Base-by-base conservation (phyloP, 2,888 invertebrate species). In the Zaprionus bogoriensis region DNA sequence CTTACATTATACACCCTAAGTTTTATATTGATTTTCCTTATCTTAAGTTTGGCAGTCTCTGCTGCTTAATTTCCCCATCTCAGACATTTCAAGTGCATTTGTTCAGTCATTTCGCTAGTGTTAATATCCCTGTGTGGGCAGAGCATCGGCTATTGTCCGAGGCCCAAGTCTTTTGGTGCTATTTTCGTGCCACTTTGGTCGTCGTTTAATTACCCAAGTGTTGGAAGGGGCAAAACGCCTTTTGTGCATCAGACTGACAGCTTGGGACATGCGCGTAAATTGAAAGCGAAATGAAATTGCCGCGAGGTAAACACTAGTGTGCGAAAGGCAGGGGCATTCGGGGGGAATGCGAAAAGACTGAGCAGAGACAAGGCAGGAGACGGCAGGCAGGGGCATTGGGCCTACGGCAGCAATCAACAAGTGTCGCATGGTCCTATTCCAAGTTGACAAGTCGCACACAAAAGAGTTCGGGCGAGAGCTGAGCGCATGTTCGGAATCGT, bases 241-340 rank as follows among this genome's bases (percentile, higher is more conserved):
- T 64, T 36, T 61, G 52, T 63, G 28, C 53, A 45, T 45, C 39
- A 45, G 67, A 52, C 45, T 57, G 57, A 57, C 63, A 52, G 51
- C 53, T 55, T 44, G 53, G 54, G 54, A 53, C 47, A 59, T 63
- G 72, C 54, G 58, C 53, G 60, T 67, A 77, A 69, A 77, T 75
- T 64, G 61, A 71, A 70, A 77, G 67, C 58, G 55, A 74, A 74
- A 71, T 77, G 57, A 44, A 65, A 73, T 60, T 63, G 63, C 73
- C 63, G 30, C 38, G 23, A 46, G 70, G 41, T 46, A 58, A 23
- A 61, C 23, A 48, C 41, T 20, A 10, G 32, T 36, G 32, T 36
- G 17, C 9, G 4, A 36, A 36, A 17, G 32, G 32, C 1, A 36
- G 32, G 7, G n/a, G n/a, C n/a, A n/a, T n/a, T n/a, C n/a, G n/a